Evolutionary conservation across 2,888 invertebrate species (phyloP).

Genomic region (Pedicia rivosa): DNA sequence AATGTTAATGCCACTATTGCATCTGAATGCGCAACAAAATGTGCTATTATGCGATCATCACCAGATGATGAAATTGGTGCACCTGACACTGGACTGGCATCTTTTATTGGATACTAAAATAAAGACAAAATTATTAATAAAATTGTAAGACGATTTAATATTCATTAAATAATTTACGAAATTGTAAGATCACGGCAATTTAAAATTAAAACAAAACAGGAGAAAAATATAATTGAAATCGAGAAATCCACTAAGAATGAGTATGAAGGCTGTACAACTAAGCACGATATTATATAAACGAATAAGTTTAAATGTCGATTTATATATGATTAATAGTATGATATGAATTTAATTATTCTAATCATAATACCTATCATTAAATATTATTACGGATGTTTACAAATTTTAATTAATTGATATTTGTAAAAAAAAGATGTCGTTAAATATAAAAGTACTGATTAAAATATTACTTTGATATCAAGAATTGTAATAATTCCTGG

Average conservation of each 20-base stretch:
- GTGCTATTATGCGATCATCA: slow-evolving; percentile 64
- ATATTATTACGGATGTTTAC: too few relatives aligned
- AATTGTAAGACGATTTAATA: neutral
- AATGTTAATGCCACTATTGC: slow-evolving; percentile 81
- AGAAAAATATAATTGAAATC: neutral
- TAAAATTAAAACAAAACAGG: neutral
- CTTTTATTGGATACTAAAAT: slow-evolving; percentile 24
- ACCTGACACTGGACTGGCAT: slow-evolving; percentile 27
- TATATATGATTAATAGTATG: too few relatives aligned
- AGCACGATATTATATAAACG: too few relatives aligned
- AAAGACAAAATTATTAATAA: neutral
- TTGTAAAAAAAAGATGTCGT: too few relatives aligned
- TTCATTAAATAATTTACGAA: too few relatives aligned
- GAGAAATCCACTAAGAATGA: too few relatives aligned
- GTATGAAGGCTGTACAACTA: too few relatives aligned
- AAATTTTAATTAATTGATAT: slow-evolving; percentile 5
- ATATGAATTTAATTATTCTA: too few relatives aligned
- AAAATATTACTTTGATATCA: slow-evolving; percentile 52
- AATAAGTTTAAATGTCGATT: too few relatives aligned
- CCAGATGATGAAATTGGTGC: slow-evolving; percentile 27
- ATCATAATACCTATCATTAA: too few relatives aligned
- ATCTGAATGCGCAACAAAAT: slow-evolving; percentile 76
- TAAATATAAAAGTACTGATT: neutral
- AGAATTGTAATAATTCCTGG: slow-evolving; percentile 81
- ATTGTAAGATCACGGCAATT: too few relatives aligned